Evolutionary conservation across 2,888 invertebrate genomes (phyloP), one percentile per base, ranked within the genome.

Genomic region (Crematogaster levior): DNA sequence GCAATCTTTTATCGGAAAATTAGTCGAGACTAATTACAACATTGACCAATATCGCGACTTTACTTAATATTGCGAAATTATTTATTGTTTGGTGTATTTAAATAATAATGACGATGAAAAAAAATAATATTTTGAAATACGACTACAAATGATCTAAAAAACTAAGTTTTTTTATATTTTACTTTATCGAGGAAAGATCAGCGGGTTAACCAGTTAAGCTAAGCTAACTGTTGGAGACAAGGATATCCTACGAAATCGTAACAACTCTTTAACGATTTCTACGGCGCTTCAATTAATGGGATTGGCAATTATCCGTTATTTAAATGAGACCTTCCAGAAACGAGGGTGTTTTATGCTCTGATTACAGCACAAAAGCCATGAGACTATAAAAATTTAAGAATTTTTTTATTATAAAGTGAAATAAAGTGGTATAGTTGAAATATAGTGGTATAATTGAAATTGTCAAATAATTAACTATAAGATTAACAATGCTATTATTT

Each of bases 251-350:
- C 84, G 83, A 86, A 91, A 91, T 91, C 88, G 88, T 86, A 88
- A 88, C 85, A 89, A 84, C 86, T 88, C 87, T 87, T 89, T 88
- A 75, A 82, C 75, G 86, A 84, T 89, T 86, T 85, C 85, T 80
- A 86, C 86, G 88, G 89, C 84, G 88, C 88, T 91, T 92, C 91
- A 92, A 92, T 93, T 92, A 92, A 92, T 90, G 89, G 89, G 88
- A 87, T 89, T 89, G 88, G 90, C 90, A 91, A 92, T 93, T 93
- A 92, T 92, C 91, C 88, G 91, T 91, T 92, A 92, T 92, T 92
- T 91, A 92, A 92, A 92, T 91, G 91, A 92, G 88, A 61, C 53
- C 70, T 81, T 81, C 72, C 82, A 82, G 84, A 87, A 72, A 81
- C 72, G 24, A 58, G 82, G 81, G 70, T 87, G 68, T 85, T 86